A percentile compares a stretch with the other conserved stretches of the same genome.
Evolutionary conservation across 2,113 vertebrate species (phyloP).

Genomic region (Odontesthes bonariensis): DNA sequence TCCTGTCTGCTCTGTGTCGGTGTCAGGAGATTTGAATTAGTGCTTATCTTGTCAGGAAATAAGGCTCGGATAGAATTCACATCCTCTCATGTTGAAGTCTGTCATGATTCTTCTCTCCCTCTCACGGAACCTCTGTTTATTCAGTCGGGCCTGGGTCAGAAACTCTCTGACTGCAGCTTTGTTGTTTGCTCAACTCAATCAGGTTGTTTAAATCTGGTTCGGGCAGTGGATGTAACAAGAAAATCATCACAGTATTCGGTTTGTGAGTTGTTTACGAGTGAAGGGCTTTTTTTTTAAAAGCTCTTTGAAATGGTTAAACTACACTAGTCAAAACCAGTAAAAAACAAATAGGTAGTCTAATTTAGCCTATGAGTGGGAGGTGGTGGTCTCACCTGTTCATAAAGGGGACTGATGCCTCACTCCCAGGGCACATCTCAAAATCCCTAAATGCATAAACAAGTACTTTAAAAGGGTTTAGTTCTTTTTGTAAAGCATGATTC

Average conservation of each 20-base stretch:
- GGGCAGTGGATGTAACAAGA: background rate
- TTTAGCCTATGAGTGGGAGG: too few species aligned
- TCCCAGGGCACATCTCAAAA: too few species aligned
- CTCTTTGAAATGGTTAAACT: too few species aligned
- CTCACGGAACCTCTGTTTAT: background rate
- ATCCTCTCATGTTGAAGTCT: too few species aligned
- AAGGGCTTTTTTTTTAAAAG: background rate
- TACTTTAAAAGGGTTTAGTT: too few species aligned
- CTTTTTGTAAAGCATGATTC: too few species aligned
- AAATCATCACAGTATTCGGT: background rate
- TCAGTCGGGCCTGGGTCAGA: background rate
- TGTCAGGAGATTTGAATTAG: conserved; percentile 8
- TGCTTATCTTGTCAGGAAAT: conserved; percentile 3
- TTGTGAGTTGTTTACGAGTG: background rate
- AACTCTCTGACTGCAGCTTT: background rate
- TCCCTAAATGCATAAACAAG: too few species aligned
- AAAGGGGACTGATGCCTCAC: too few species aligned
- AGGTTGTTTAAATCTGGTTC: background rate
- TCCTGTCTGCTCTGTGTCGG: background rate
- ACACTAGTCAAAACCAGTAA: too few species aligned
- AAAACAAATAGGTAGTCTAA: too few species aligned
- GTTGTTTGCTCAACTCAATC: background rate
- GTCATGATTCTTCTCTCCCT: background rate
- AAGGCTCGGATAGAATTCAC: background rate
- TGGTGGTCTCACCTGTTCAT: too few species aligned